phyloP scores from a whole-genome alignment of 2,888 invertebrate genomes.

The Biston betularia region DNA sequence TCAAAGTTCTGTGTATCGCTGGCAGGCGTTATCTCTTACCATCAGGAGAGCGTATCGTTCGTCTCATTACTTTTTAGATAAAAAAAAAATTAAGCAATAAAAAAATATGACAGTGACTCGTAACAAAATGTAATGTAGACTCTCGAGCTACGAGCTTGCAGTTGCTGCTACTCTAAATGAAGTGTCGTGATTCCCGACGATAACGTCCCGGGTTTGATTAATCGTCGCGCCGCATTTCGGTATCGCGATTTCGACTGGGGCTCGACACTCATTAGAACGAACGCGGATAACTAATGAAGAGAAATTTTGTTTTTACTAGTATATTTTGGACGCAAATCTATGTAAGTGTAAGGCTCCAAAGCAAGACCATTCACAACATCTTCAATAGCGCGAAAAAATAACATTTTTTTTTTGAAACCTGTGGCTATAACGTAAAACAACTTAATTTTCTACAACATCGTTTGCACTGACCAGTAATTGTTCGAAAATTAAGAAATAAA shows the following conservation, averaged over 20 bases:
- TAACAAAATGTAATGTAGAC: neutral
- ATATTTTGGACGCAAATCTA: neutral
- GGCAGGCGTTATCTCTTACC: too few relatives aligned
- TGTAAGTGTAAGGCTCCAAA: too few relatives aligned
- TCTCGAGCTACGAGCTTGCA: conserved; percentile 23
- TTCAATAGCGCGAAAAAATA: too few relatives aligned
- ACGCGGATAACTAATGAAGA: conserved; percentile 1
- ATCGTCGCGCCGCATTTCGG: conserved; percentile 56
- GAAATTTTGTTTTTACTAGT: conserved; percentile 1
- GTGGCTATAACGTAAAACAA: too few relatives aligned
- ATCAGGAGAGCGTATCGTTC: neutral
- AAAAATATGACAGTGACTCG: neutral
- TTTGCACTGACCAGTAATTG: neutral
- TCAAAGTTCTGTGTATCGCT: too few relatives aligned
- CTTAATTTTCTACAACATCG: neutral
- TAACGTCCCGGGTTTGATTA: conserved; percentile 67
- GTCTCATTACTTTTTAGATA: too few relatives aligned
- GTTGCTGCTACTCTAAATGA: conserved; percentile 59
- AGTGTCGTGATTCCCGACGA: conserved; percentile 74
- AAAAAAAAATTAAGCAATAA: too few relatives aligned
- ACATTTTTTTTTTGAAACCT: too few relatives aligned
- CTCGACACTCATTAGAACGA: conserved; percentile 29
- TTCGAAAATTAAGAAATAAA: conserved; percentile 3
- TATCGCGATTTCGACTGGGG: conserved; percentile 35
- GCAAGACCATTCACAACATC: too few relatives aligned